Base-by-base conservation (phyloP, 2,797 vertebrate species). In the Zenarchopterus dispar region DNA sequence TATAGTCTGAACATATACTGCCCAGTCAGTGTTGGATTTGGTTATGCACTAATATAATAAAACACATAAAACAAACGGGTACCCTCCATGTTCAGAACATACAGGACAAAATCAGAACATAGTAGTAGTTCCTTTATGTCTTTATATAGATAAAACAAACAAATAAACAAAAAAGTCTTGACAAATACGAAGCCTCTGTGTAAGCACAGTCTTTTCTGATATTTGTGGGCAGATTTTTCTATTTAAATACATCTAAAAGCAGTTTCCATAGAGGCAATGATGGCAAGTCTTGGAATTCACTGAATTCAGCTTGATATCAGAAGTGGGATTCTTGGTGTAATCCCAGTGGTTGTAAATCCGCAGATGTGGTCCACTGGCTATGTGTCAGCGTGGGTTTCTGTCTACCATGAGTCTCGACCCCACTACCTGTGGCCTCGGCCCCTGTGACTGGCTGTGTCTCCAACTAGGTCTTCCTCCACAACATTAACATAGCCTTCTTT, bases 261-360 rank as follows among this genome's bases (percentile, higher is more conserved):
- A 75, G 82, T 67, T 74, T 80, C 71, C 78, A 74, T 67, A 62
- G 86, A 91, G 91, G 88, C 86, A 85, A 89, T 84, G 77, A 89
- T 59, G 84, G 84, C 85, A 88, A 93, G 88, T 94, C 88, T 93
- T 88, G 91, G 95, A 97, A 96, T 97, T 97, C 96, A 96, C 90
- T 95, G 96, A 96, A 96, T 96, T 97, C 96, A 95, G 88, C 87
- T 73, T 79, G 84, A 78, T 80, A 91, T 84, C 90, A 79, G 75
- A 67, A 45, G 75, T 41, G 64, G 77, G 81, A 62, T 48, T 64
- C 73, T 62, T 47, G 56, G 67, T 67, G 60, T 18, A 26, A 71
- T 78, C 69, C 73, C 76, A 71, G 69, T 63, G 65, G 68, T 75
- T 47, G 6, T 67, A 67, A 58, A 51, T 67, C 75, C 78, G 77